These are phyloP conservation scores for Nothura maculosa DNA, from an alignment of 2,797 vertebrate species.

Conservation along the genomic window DNA sequence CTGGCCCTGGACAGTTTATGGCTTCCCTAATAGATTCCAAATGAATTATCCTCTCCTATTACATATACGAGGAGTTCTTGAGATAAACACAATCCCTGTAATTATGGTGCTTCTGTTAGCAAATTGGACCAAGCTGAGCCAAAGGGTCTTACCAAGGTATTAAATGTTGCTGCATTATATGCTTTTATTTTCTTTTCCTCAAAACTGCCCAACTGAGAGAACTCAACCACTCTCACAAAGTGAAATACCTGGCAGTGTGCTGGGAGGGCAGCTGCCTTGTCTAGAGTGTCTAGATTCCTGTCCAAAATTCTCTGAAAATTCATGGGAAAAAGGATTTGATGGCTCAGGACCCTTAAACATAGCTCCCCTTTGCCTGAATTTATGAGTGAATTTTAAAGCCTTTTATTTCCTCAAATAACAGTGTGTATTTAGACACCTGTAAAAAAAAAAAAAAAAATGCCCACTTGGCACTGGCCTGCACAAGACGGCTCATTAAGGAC, in stretches of 20 bases:
- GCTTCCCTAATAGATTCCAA: not conserved
- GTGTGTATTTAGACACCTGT: conserved; percentile 37
- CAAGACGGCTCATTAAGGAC: conserved; percentile 1
- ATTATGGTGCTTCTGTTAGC: not conserved
- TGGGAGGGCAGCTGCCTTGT: not conserved
- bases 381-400: not conserved
- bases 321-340: not conserved
- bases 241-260: not conserved
- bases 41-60: not conserved
- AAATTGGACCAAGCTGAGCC: conserved; percentile 17
- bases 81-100: conserved; percentile 29
- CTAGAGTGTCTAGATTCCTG: not conserved
- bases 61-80: not conserved
- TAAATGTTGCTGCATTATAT: not conserved
- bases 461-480: conserved; percentile 17
- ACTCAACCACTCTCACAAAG: not conserved
- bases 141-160: not conserved
- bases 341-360: not conserved
- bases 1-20: not conserved
- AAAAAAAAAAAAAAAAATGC: conserved; percentile 58
- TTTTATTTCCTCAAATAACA: conserved; percentile 35
- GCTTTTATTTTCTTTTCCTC: not conserved
- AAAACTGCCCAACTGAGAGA: not conserved
- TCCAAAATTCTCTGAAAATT: not conserved
- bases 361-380: not conserved